These are phyloP conservation scores for Pogoniulus pusillus DNA, from an alignment of 2,797 vertebrate genomes.

Conservation along the genomic window DNA sequence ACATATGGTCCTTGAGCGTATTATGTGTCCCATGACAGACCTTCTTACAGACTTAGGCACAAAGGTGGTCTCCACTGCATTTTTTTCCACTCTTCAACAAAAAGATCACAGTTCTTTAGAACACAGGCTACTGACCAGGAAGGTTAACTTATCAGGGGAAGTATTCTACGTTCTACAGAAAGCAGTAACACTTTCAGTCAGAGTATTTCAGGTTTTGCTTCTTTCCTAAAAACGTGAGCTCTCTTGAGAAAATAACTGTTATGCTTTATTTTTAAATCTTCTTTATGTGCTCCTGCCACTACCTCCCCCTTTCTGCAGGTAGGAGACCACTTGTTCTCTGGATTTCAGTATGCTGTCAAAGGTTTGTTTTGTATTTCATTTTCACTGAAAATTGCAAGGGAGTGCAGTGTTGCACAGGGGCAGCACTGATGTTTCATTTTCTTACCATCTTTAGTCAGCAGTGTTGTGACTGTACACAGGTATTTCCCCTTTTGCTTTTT, in stretches of 20 bases:
- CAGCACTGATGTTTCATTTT: constrained; percentile 1
- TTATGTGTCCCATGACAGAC: neutral
- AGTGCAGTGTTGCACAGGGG: rapidly evolving
- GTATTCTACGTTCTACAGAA: neutral
- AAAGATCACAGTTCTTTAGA: neutral
- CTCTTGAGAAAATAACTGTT: neutral
- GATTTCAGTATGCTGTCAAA: neutral
- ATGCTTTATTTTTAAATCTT: neutral
- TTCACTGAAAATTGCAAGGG: neutral
- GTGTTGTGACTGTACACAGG: neutral
- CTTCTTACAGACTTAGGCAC: neutral
- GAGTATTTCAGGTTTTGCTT: neutral
- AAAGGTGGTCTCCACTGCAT: neutral
- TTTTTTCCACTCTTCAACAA: neutral
- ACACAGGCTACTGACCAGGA: neutral
- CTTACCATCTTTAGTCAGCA: neutral
- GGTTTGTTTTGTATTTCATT: neutral
- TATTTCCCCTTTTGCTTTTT: constrained; percentile 10
- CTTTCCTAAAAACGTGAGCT: neutral
- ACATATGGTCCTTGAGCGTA: neutral
- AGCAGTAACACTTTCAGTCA: neutral
- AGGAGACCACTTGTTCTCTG: neutral
- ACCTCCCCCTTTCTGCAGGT: neutral
- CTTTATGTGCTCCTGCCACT: neutral
- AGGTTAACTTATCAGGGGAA: neutral